These are phyloP conservation scores for Pemphredon lugubris DNA, from an alignment of 2,888 invertebrate genomes.

Conservation along the genomic window DNA sequence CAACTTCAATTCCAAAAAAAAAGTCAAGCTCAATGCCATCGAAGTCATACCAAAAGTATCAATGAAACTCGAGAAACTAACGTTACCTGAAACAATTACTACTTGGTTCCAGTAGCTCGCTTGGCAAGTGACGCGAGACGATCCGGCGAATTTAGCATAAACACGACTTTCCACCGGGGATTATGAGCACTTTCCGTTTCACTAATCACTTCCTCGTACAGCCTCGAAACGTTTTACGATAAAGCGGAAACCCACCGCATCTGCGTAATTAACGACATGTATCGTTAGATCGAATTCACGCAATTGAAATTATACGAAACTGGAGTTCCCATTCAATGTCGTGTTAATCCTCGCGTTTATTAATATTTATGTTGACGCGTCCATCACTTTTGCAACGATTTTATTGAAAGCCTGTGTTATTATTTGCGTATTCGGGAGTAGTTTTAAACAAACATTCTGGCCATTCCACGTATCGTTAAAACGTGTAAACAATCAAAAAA, in stretches of 20 bases:
- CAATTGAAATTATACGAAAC: background rate
- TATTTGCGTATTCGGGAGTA: no score
- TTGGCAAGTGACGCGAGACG: conserved; percentile 51
- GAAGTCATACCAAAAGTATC: background rate
- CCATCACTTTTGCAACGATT: no score
- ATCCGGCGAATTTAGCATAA: conserved; percentile 39
- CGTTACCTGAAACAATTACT: conserved; percentile 4
- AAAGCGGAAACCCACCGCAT: background rate
- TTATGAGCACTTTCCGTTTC: conserved; percentile 45
- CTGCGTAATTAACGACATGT: background rate
- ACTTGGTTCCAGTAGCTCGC: conserved; percentile 37
- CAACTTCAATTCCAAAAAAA: no score
- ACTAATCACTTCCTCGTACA: conserved; percentile 32
- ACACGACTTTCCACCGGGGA: conserved; percentile 53
- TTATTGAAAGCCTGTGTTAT: no score
- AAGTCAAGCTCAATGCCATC: conserved; percentile 44
- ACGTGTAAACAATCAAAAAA: no score
- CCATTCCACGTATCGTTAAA: no score
- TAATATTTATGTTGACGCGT: no score
- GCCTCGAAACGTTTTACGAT: background rate
- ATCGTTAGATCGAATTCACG: background rate
- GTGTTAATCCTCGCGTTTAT: no score
- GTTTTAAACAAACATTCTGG: no score
- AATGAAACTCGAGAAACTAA: background rate
- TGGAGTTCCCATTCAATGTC: no score